A percentile compares a stretch with the other conserved stretches of the same genome.
Conservation (phyloP, 92 coral and sea anemone genomes). For the Paragorgia papillata region DNA sequence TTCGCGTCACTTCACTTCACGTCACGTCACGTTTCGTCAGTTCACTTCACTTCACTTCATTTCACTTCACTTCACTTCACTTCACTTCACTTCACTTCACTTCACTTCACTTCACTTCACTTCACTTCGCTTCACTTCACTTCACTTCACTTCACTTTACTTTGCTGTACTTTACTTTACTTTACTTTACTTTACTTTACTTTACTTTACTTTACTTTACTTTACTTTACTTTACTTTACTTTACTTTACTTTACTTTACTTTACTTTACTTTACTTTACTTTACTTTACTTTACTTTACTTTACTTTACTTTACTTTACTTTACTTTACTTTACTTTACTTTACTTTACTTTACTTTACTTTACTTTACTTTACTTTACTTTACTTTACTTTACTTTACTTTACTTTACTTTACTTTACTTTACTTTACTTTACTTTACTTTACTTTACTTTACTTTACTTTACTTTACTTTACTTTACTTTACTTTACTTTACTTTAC, state of each 20-base stretch:
- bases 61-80: constrained; percentile 11
- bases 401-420: constrained; percentile 1
- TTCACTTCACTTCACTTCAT: constrained; percentile 5
- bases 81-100: constrained; percentile 31
- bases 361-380: constrained; percentile 24
- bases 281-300: constrained; percentile 19
- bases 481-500: background rate
- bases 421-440: background rate
- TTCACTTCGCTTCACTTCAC: constrained; percentile 21
- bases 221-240: constrained; percentile 18
- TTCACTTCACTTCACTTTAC: constrained; percentile 4
- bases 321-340: constrained; percentile 14
- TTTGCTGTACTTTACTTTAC: background rate
- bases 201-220: background rate
- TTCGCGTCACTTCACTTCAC: constrained; percentile 8
- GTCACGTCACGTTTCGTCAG: background rate
- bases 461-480: background rate
- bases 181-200: too few relatives aligned
- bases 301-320: constrained; percentile 8
- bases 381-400: constrained; percentile 2
- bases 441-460: background rate
- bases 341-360: constrained; percentile 19
- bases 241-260: constrained; percentile 3
- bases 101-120: constrained; percentile 37
- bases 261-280: constrained; percentile 24